Evolutionary conservation across 2,888 invertebrate species (phyloP), one percentile per base, ranked within the genome.

Genomic region (Phyllotreta cruciferae): DNA sequence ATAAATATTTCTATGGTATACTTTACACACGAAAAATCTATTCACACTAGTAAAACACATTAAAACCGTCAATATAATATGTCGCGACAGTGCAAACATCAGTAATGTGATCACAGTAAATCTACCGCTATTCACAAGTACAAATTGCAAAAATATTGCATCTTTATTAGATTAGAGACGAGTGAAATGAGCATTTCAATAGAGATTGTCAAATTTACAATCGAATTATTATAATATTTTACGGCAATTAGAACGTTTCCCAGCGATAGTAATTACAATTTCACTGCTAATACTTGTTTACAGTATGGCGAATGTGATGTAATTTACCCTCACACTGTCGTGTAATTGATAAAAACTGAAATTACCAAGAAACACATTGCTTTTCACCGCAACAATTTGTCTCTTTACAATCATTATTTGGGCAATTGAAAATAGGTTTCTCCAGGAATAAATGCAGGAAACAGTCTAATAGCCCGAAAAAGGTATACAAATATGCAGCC

Each of bases 71-170:
- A 73, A 71, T 24, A 24, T 70, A 67, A 60, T 49, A 67, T 60
- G 53, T 74, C 71, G 71, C 73, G 69, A 73, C 71, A 74, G 74
- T 74, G 75, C 76, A 76, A 71, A 70, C 70, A 71, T 75, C 72
- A 68, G 70, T 71, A 71, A 75, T 66, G 76, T 77, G 77, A 79
- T 79, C 79, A 79, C 79, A 79, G 78, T 76, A 74, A 77, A 75
- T 62, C 73, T 73, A 74, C 70, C 70, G 72, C 71, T 72, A 71
- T 70, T 71, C 70, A 73, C 72, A 73, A 69, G 63, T 60, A 67
- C 42, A 62, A 60, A 65, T 64, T 66, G 68, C 66, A 70, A 71
- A 63, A 64, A 67, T 72, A 73, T 72, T 71, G 72, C 71, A 69
- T 71, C 60, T 60, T 67, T 62, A 67, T 68, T 66, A 64, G 60